Conservation (phyloP, 1,140 invertebrate species). For the Hormaphis cornu region DNA sequence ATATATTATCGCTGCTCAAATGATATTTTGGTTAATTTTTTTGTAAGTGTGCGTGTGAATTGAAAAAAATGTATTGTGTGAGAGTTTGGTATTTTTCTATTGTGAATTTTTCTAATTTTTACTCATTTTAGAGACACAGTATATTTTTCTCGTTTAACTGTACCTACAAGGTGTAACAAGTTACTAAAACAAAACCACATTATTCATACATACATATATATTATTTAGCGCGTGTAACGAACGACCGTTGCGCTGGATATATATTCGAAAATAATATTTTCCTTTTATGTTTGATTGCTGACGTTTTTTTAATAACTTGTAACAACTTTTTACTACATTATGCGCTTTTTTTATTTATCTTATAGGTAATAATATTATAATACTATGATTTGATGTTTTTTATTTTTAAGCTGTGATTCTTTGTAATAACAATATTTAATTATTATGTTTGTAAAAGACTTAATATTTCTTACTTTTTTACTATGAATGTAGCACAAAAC, state of each 20-base stretch:
- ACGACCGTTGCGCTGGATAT: too few species aligned
- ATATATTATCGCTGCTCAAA: background rate
- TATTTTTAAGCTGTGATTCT: conserved; percentile 29
- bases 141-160: conserved; percentile 21
- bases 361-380: too few species aligned
- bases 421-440: conserved; percentile 23
- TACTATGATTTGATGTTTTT: conserved; percentile 1
- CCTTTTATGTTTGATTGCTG: conserved; percentile 5
- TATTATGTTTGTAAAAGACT: conserved; percentile 9
- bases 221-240: too few species aligned
- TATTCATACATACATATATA: conserved; percentile 5
- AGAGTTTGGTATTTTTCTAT: conserved; percentile 23
- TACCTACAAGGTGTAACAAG: conserved; percentile 13
- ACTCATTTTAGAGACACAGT: background rate
- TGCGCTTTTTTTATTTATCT: conserved; percentile 14
- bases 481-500: background rate
- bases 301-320: conserved; percentile 24
- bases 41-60: background rate
- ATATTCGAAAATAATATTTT: background rate
- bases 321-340: conserved; percentile 13
- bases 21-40: background rate
- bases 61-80: conserved; percentile 20
- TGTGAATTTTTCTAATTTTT: conserved; percentile 2
- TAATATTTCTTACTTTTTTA: conserved; percentile 11
- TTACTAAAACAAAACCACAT: conserved; percentile 20